Base-by-base conservation (phyloP, 2,888 invertebrate species). In the Chrysotoxum bicinctum region DNA sequence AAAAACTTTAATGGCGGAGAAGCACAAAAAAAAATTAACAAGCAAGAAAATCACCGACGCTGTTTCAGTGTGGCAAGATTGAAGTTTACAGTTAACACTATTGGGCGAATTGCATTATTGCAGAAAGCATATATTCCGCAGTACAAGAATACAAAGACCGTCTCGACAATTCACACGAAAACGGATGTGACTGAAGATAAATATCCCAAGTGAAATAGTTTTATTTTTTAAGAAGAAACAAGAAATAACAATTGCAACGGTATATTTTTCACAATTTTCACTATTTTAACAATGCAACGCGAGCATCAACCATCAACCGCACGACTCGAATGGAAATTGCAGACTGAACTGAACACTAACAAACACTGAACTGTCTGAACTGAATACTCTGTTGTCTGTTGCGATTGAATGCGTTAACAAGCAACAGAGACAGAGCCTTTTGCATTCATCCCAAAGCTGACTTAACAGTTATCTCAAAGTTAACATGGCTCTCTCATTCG, bases 61-160 rank as follows among this genome's bases (percentile, higher is more conserved):
- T 64, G 62, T 62, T 23, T 26, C 62, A 62, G 26, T 45, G 32
- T 45, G 64, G 45, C 64, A 64, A 32, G 30, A 64, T 19, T 45
- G 19, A 30, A 45, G 19, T 32, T 19, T 40, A 60, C 58, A 37
- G 37, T 26, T 10, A 43, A 64, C 64, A 45, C 64, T 30, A 16
- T 64, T 32, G 3, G 10, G 40, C 16, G 14, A 12, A 32, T 8
- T 0, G 7, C 10, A 0, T 16, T 26, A 60, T 37, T 16, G 40
- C 37, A 40, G n/a, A 60, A 30, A 64, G 19, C 12, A 32, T 8
- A 30, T 7, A 64, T 64, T 32, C 45, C 14, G 45, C 43, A 64
- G 32, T 45, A 64, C 62, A 45, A 62, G 30, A 62, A 62, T 3
- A 62, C 43, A 43, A 60, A 14, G 30, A 14, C 26, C 12, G 0